A percentile compares a stretch with the other conserved stretches of the same genome.
Conservation (phyloP, 2,113 vertebrate genomes). For the Uria lomvia region DNA sequence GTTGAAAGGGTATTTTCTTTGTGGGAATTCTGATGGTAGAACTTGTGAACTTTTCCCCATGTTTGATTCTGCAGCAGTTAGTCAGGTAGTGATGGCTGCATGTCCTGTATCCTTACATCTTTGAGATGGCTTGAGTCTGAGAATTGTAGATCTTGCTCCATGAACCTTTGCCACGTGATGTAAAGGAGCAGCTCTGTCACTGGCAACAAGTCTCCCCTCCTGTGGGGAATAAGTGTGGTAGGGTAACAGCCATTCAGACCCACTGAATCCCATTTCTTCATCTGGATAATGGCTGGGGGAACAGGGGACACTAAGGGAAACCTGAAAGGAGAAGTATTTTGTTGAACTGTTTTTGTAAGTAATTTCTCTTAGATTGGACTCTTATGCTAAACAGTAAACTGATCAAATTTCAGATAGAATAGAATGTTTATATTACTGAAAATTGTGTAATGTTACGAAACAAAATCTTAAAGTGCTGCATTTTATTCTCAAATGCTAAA, state of each 20-base stretch:
- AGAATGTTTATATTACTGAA: background rate
- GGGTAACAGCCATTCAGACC: background rate
- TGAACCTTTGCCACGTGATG: background rate
- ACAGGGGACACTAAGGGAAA: background rate
- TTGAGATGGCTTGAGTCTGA: background rate
- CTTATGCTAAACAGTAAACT: background rate
- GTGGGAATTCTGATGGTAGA: background rate
- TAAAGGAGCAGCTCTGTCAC: background rate
- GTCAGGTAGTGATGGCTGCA: background rate
- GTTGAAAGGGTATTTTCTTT: background rate
- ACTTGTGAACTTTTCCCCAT: background rate
- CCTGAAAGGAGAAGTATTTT: background rate
- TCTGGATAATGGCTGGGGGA: background rate
- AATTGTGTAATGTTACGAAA: background rate
- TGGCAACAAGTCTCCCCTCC: background rate
- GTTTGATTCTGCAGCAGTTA: background rate
- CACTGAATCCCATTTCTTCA: background rate
- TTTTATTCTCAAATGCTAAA: background rate
- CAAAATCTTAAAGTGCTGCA: background rate
- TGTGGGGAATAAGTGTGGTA: background rate
- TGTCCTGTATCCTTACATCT: background rate
- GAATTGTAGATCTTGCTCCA: background rate
- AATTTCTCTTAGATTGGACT: background rate
- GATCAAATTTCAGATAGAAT: background rate
- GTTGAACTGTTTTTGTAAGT: background rate